Evolutionary conservation across 2,888 invertebrate genomes (phyloP).

Genomic region (Aleiodes alternator): DNA sequence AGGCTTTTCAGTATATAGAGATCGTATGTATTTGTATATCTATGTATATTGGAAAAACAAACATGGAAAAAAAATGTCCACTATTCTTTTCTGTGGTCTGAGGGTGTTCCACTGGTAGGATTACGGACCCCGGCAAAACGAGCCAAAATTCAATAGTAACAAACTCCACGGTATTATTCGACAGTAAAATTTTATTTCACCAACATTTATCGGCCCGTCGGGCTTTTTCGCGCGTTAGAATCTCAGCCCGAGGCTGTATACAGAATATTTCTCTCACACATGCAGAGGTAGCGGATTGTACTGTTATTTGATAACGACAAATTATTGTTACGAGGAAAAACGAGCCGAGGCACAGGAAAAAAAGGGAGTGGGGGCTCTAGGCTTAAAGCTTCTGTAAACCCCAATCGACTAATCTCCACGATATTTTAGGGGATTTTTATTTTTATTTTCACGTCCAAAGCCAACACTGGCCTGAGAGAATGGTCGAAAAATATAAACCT

Average conservation of each 20-base stretch:
- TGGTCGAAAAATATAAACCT: constrained; percentile 32
- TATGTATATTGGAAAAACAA: constrained; percentile 3
- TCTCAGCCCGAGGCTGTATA: constrained; percentile 19
- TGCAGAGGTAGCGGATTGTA: constrained; percentile 49
- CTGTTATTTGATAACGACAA: constrained; percentile 74
- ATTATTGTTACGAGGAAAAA: constrained; percentile 75
- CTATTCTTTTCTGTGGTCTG: constrained; percentile 5
- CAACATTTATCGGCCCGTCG: constrained; percentile 70
- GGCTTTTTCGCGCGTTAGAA: constrained; percentile 38
- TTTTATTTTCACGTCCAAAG: constrained; percentile 18
- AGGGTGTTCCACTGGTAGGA: constrained; percentile 14
- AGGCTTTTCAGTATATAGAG: constrained; percentile 1
- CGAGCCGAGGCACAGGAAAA: constrained; percentile 45
- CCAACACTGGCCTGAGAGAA: constrained; percentile 25
- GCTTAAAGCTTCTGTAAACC: constrained; percentile 52
- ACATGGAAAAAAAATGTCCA: constrained; percentile 2
- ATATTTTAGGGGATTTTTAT: constrained; percentile 73
- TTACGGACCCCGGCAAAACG: constrained; percentile 26
- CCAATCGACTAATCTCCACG: constrained; percentile 72
- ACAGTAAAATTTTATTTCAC: constrained; percentile 74
- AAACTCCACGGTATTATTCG: constrained; percentile 72
- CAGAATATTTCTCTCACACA: constrained; percentile 39
- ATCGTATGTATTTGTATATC: not conserved
- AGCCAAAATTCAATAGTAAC: constrained; percentile 72
- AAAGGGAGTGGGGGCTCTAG: not conserved